Percentiles rank a stretch among this genome's conserved stretches.
phyloP scores from a whole-genome alignment of 2,797 vertebrate species.

The Vespertilio murinus region DNA sequence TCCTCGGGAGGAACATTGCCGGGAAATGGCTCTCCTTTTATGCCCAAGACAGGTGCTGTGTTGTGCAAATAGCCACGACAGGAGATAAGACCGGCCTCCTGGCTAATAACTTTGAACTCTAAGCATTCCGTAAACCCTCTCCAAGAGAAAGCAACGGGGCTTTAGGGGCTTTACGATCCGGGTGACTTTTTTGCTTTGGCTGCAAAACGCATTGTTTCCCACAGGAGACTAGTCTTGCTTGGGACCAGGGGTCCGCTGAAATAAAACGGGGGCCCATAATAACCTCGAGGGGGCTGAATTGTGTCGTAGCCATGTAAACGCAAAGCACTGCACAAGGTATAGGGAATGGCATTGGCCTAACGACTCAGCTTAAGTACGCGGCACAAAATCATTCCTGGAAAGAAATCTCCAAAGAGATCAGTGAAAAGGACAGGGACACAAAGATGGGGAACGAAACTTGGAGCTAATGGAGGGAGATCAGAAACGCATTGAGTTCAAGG shows the following conservation, averaged over 20 bases:
- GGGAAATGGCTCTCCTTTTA: slow-evolving; percentile 82
- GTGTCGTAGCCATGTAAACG: slow-evolving; percentile 62
- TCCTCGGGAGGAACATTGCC: slow-evolving; percentile 84
- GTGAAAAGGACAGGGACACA: slow-evolving; percentile 30
- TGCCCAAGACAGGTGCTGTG: slow-evolving; percentile 73
- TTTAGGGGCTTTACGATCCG: slow-evolving; percentile 73
- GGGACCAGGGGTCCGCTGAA: slow-evolving; percentile 72
- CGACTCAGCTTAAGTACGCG: slow-evolving; percentile 48
- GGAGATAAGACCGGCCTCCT: slow-evolving; percentile 75
- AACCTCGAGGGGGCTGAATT: slow-evolving; percentile 69
- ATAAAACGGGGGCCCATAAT: slow-evolving; percentile 70
- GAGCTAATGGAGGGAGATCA: slow-evolving; percentile 8
- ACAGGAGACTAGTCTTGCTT: slow-evolving; percentile 72
- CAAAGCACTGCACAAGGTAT: neutral
- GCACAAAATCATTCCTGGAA: slow-evolving; percentile 55
- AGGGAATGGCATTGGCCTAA: neutral
- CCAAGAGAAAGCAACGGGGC: neutral
- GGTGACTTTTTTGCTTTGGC: slow-evolving; percentile 69
- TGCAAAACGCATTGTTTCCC: slow-evolving; percentile 71
- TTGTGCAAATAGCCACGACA: slow-evolving; percentile 65
- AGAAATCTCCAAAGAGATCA: neutral
- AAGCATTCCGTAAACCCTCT: neutral
- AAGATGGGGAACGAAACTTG: slow-evolving; percentile 26
- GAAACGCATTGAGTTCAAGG: neutral
- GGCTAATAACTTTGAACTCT: slow-evolving; percentile 77